A percentile compares a stretch with the other conserved stretches of the same genome.
These are phyloP conservation scores for Drosophila pallidifrons DNA, from an alignment of 1,140 invertebrate species.

Conservation along the genomic window DNA sequence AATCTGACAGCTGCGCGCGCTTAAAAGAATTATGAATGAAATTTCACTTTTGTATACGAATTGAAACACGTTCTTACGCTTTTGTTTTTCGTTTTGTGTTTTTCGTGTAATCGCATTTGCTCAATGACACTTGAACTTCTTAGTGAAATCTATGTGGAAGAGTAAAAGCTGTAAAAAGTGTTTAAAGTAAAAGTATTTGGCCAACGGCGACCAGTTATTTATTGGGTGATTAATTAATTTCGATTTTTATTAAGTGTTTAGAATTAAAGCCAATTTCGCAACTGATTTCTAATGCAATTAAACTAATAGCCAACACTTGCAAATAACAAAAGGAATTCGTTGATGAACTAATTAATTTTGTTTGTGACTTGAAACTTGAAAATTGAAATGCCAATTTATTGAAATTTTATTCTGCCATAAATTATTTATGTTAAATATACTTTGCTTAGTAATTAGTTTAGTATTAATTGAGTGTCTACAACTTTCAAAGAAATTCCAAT, in stretches of 20 bases:
- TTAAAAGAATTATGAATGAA: slow-evolving; percentile 45
- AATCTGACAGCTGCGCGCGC: background rate
- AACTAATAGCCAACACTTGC: background rate
- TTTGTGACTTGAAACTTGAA: too few relatives aligned
- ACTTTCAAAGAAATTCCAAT: too few relatives aligned
- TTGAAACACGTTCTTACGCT: slow-evolving; percentile 40
- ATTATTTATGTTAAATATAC: too few relatives aligned
- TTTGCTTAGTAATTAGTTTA: too few relatives aligned
- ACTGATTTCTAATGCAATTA: background rate
- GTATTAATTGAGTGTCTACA: too few relatives aligned
- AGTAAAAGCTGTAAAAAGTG: background rate
- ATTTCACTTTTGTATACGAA: slow-evolving; percentile 38
- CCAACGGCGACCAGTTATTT: background rate
- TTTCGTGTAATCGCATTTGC: slow-evolving; percentile 28
- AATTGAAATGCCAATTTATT: too few relatives aligned
- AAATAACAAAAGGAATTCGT: background rate
- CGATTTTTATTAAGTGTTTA: background rate
- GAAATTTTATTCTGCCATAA: too few relatives aligned
- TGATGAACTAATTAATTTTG: background rate
- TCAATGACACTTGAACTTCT: slow-evolving; percentile 32
- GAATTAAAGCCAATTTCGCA: background rate
- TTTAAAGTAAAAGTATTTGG: slow-evolving; percentile 5
- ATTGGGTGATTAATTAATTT: background rate
- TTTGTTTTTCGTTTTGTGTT: background rate
- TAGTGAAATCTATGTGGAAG: slow-evolving; percentile 7